Evolutionary conservation across 2,113 vertebrate species (phyloP).

Genomic region (Amazona vittata): DNA sequence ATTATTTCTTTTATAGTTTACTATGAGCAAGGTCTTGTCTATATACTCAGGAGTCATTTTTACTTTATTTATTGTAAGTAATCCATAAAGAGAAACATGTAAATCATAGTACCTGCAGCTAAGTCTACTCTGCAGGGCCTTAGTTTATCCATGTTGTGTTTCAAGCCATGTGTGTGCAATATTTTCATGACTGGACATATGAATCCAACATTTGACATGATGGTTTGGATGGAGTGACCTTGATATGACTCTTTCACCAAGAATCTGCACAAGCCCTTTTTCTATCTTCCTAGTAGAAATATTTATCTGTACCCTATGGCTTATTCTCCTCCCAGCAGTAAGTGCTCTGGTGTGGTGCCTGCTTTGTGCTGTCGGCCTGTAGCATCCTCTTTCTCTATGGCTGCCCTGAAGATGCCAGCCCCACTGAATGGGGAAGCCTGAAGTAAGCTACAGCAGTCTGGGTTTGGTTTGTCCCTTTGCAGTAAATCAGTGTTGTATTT

Average conservation of each 20-base stretch:
- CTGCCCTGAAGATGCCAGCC: not conserved
- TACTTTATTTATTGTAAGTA: not conserved
- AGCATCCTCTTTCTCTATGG: not conserved
- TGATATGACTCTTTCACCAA: not conserved
- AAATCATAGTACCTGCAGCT: not conserved
- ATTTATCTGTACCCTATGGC: fast-evolving
- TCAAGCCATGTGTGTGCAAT: not conserved
- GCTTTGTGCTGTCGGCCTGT: not conserved
- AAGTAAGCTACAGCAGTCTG: not conserved
- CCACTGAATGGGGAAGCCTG: fast-evolving
- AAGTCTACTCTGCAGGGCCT: not conserved
- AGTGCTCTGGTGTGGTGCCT: not conserved
- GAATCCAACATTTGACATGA: not conserved
- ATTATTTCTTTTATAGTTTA: not conserved
- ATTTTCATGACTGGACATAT: not conserved
- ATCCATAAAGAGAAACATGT: not conserved
- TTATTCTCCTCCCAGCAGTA: fast-evolving
- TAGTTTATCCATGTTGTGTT: not conserved
- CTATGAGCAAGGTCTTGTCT: not conserved
- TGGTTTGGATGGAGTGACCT: not conserved
- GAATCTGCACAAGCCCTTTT: not conserved
- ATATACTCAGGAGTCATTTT: not conserved
- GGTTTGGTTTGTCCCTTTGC: not conserved
- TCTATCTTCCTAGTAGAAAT: not conserved
- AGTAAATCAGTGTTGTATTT: not conserved